Conservation (phyloP, 2,113 vertebrate species). For the Picathartes gymnocephalus region DNA sequence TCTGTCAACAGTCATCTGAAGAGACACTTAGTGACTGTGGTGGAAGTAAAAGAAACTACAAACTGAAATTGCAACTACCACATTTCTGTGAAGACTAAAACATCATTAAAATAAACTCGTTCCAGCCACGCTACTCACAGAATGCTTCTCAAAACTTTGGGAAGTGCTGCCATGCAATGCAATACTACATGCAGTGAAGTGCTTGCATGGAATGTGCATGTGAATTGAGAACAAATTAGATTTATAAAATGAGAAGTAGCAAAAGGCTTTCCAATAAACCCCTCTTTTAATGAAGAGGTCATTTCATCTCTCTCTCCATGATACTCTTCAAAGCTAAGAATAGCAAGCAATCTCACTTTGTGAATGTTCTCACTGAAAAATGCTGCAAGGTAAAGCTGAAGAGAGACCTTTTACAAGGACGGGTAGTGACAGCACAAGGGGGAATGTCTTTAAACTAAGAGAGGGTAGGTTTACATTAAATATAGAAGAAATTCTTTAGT, state of each 20-base stretch:
- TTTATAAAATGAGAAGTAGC: not conserved
- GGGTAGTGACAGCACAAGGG: not conserved
- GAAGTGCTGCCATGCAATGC: not conserved
- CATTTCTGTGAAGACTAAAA: not conserved
- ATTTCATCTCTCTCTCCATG: not conserved
- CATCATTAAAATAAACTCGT: not conserved
- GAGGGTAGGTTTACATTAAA: not conserved
- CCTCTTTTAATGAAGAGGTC: not conserved
- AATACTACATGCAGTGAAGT: not conserved
- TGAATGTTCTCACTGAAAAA: not conserved
- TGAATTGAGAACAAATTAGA: not conserved
- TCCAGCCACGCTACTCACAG: not conserved
- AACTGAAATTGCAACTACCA: not conserved
- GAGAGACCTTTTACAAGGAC: not conserved
- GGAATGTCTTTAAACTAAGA: not conserved
- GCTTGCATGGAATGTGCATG: not conserved
- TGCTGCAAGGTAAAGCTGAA: not conserved
- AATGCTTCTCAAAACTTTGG: not conserved
- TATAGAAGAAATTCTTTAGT: not conserved
- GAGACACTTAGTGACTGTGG: not conserved
- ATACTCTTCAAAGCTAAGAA: not conserved
- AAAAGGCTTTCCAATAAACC: not conserved
- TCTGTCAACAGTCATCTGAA: not conserved
- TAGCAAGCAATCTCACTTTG: not conserved
- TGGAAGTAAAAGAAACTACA: not conserved